Percentiles rank a stretch among this genome's conserved stretches.
phyloP scores from a whole-genome alignment of 2,888 invertebrate genomes.

The Conchocele bisecta region DNA sequence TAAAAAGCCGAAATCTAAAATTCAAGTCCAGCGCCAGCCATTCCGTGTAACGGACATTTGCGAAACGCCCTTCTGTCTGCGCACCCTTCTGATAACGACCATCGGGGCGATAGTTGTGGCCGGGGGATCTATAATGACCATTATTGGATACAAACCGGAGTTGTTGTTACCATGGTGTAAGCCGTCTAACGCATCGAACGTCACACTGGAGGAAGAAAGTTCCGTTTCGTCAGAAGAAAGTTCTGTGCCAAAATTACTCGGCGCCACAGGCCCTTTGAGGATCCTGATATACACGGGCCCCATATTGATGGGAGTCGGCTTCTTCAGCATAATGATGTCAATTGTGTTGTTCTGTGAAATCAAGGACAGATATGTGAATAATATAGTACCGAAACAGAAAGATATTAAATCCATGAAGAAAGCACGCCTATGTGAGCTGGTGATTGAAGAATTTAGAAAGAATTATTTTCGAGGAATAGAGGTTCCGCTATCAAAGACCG shows the following conservation, averaged over 20 bases:
- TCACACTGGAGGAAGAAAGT: conserved; percentile 14
- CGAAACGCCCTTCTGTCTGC: conserved; percentile 59
- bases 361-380: conserved; percentile 94
- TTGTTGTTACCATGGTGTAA: conserved; percentile 39
- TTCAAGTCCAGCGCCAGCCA: conserved; percentile 40
- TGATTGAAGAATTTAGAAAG: conserved; percentile 69
- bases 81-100: conserved; percentile 53
- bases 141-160: conserved; percentile 67
- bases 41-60: conserved; percentile 57
- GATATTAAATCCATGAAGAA: conserved; percentile 55
- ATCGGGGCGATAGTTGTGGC: conserved; percentile 49
- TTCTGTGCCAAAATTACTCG: conserved; percentile 35
- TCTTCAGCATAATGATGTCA: conserved; percentile 98
- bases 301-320: conserved; percentile 98
- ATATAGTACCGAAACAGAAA: conserved; percentile 88
- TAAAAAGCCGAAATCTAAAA: conserved; percentile 24
- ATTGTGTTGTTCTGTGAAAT: conserved; percentile 99
- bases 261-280: conserved; percentile 42
- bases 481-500: conserved; percentile 59
- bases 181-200: conserved; percentile 19
- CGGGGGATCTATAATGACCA: conserved; percentile 67
- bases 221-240: too few relatives aligned
- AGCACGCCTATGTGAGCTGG: conserved; percentile 68
- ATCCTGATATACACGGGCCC: conserved; percentile 96
- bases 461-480: conserved; percentile 74